These are phyloP conservation scores for Lethenteron reissneri DNA, from an alignment of 2,113 vertebrate species.

Conservation along the genomic window DNA sequence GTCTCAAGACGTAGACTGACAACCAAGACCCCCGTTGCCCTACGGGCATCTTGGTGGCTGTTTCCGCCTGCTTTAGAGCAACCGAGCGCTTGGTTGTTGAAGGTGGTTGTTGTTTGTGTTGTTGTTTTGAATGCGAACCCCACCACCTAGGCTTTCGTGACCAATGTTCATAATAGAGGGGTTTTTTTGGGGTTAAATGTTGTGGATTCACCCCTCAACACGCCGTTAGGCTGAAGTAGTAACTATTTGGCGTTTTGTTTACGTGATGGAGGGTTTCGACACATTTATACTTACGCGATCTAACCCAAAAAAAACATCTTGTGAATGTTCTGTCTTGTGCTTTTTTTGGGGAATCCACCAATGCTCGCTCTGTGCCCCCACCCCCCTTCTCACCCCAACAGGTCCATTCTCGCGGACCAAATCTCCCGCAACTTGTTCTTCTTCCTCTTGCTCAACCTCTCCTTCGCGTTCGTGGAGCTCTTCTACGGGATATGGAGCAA, in stretches of 20 bases:
- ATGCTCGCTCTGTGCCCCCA: background rate
- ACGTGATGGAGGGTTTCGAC: background rate
- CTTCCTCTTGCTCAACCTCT: slow-evolving; percentile 76
- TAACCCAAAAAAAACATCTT: background rate
- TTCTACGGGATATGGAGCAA: slow-evolving; percentile 88
- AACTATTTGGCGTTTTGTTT: background rate
- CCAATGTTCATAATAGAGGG: too few species aligned
- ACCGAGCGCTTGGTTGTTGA: too few species aligned
- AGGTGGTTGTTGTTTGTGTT: too few species aligned
- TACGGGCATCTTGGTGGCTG: too few species aligned
- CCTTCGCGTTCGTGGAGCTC: slow-evolving; percentile 85
- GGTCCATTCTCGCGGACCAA: slow-evolving; percentile 74
- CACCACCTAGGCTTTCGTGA: too few species aligned
- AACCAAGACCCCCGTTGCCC: too few species aligned
- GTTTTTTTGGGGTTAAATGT: too few species aligned
- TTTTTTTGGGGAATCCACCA: background rate
- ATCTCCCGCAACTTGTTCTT: slow-evolving; percentile 82
- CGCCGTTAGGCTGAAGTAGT: too few species aligned
- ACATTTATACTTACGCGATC: background rate
- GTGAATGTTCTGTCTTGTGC: background rate
- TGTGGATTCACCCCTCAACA: too few species aligned
- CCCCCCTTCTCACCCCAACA: slow-evolving; percentile 14
- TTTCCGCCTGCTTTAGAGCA: too few species aligned
- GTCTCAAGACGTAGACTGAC: too few species aligned
- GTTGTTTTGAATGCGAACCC: too few species aligned